Conservation (phyloP, 2,797 vertebrate species). For the Adelosebastes latens region DNA sequence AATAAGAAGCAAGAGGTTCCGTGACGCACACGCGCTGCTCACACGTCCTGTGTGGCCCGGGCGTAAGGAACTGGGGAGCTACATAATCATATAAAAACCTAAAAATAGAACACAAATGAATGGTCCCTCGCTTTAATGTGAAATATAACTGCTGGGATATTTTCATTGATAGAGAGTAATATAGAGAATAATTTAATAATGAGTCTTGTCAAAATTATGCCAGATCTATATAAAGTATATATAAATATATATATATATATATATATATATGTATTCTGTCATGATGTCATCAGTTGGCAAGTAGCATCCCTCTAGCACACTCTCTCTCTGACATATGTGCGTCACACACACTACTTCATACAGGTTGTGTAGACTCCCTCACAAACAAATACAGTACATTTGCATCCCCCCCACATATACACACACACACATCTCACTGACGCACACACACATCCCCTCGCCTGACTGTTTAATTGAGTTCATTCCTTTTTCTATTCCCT, state of each 20-base stretch:
- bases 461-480: constrained; percentile 71
- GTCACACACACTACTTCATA: not conserved
- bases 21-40: too few relatives aligned
- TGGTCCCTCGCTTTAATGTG: not conserved
- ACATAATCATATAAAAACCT: too few relatives aligned
- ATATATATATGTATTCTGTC: not conserved
- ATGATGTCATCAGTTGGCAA: not conserved
- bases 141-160: not conserved
- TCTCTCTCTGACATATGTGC: not conserved
- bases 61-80: too few relatives aligned
- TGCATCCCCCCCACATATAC: not conserved
- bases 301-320: not conserved
- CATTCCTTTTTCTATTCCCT: constrained; percentile 63
- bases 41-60: too few relatives aligned
- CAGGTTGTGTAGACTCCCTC: not conserved
- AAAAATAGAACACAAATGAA: too few relatives aligned
- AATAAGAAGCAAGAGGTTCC: too few relatives aligned
- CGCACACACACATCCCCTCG: not conserved
- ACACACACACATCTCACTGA: not conserved
- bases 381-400: constrained; percentile 8
- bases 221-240: not conserved
- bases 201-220: not conserved
- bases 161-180: not conserved
- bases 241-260: too few relatives aligned
- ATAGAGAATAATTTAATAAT: not conserved